These are phyloP conservation scores for Caenorhabditis sp. DNA, from an alignment of 2,888 invertebrate species.

Conservation along the genomic window DNA sequence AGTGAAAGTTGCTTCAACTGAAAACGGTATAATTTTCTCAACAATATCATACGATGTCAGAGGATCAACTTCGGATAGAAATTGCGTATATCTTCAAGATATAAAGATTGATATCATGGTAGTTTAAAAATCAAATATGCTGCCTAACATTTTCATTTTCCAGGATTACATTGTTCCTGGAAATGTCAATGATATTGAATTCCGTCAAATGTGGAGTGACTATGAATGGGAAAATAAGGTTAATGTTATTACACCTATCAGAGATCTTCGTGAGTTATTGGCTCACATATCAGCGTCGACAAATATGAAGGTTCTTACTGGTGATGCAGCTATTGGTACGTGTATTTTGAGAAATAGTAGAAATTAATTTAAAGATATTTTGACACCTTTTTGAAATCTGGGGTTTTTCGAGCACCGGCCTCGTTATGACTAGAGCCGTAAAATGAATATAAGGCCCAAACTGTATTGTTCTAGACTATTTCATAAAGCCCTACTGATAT, in stretches of 20 bases:
- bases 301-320: conserved; percentile 98
- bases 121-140: too few species aligned
- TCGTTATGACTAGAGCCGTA: too few species aligned
- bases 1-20: conserved; percentile 88
- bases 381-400: too few species aligned
- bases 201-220: conserved; percentile 99
- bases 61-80: conserved; percentile 88
- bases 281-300: conserved; percentile 90
- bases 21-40: conserved; percentile 99
- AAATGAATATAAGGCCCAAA: too few species aligned
- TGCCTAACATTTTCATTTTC: conserved; percentile 72
- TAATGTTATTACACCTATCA: conserved; percentile 88
- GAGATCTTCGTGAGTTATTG: conserved; percentile 90
- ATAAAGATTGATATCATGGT: conserved; percentile 88
- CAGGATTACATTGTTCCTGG: conserved; percentile 93
- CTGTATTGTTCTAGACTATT: too few species aligned
- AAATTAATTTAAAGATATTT: too few species aligned
- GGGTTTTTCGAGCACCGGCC: too few species aligned
- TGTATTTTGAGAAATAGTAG: neutral
- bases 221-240: conserved; percentile 99
- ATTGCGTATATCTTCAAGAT: conserved; percentile 97
- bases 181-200: conserved; percentile 92
- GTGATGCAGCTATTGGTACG: conserved; percentile 80
- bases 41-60: conserved; percentile 98
- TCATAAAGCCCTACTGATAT: too few species aligned